These are phyloP conservation scores for Podilymbus podiceps DNA, from an alignment of 2,113 vertebrate species.

Conservation along the genomic window DNA sequence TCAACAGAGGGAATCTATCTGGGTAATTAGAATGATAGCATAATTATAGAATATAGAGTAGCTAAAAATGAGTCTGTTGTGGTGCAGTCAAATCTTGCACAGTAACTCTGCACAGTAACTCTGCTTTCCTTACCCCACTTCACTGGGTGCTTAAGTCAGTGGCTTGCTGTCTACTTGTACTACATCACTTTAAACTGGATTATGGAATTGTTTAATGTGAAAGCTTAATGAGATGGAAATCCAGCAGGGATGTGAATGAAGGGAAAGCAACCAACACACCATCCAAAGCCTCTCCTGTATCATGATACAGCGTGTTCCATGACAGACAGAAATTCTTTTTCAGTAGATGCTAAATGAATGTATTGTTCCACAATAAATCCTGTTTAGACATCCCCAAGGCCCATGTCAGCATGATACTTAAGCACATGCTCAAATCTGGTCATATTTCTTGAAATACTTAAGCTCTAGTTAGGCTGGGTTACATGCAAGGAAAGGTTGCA, in stretches of 20 bases:
- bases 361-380: background rate
- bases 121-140: background rate
- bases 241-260: background rate
- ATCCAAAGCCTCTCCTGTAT: background rate
- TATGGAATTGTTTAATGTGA: background rate
- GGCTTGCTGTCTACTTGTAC: background rate
- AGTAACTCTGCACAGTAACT: background rate
- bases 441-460: background rate
- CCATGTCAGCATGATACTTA: background rate
- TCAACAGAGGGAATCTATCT: slow-evolving; percentile 27
- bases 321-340: background rate
- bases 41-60: slow-evolving; percentile 9
- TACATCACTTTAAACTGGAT: background rate
- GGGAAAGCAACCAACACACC: background rate
- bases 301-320: background rate
- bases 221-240: background rate
- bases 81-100: background rate
- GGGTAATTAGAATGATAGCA: slow-evolving; percentile 20
- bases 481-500: background rate
- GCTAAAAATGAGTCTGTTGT: background rate
- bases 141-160: background rate
- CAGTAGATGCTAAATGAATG: background rate
- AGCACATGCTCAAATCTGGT: background rate
- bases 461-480: background rate
- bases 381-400: slow-evolving; percentile 8